phyloP scores from a whole-genome alignment of 2,888 invertebrate species.

The Macrophya annulata region DNA sequence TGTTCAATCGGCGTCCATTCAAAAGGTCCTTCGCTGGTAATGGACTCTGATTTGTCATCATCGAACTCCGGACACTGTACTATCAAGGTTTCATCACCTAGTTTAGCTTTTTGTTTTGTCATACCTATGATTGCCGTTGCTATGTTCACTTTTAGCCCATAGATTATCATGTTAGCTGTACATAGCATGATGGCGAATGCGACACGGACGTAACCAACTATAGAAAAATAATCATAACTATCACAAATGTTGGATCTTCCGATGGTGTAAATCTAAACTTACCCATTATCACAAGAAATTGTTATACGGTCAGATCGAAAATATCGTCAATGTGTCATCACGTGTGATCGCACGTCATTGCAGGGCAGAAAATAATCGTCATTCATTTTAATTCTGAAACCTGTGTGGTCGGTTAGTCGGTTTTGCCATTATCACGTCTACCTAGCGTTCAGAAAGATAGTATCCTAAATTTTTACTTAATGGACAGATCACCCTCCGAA shows the following conservation, averaged over 20 bases:
- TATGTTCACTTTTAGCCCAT: conserved; percentile 75
- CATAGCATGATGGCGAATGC: conserved; percentile 76
- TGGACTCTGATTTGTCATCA: background rate
- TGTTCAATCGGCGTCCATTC: conserved; percentile 73
- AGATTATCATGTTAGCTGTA: conserved; percentile 77
- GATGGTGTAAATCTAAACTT: background rate
- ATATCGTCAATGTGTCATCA: background rate
- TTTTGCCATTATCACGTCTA: background rate
- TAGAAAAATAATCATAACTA: background rate
- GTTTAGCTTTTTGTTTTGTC: conserved; percentile 67
- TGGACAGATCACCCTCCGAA: background rate
- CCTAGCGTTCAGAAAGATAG: background rate
- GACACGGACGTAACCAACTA: conserved; percentile 70
- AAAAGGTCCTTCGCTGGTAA: conserved; percentile 72
- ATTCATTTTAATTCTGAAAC: background rate
- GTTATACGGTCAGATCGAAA: background rate
- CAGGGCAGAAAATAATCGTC: background rate
- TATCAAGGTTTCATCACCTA: background rate
- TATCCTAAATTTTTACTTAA: background rate
- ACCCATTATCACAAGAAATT: conserved; percentile 11
- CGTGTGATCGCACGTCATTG: background rate
- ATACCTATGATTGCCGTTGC: conserved; percentile 75
- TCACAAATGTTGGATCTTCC: background rate
- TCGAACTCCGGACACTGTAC: conserved; percentile 64
- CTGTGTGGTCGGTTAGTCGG: background rate